Conservation (phyloP, 37 sponge, comb jelly and placozoan species). For the Axinella damicornis region DNA sequence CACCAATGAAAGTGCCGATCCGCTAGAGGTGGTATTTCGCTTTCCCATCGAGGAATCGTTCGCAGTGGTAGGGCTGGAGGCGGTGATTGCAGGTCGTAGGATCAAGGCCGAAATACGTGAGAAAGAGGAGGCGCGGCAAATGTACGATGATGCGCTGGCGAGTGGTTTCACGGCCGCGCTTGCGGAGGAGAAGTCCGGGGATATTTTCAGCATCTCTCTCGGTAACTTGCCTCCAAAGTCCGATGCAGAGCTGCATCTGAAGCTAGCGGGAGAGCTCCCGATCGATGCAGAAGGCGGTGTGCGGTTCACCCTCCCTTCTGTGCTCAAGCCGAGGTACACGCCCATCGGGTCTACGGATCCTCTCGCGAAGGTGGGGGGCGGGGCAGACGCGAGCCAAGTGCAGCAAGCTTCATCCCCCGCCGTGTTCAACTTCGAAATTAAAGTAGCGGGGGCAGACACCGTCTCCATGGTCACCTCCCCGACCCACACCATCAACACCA, state of each 20-base stretch:
- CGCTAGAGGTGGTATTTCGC: conserved; percentile 74
- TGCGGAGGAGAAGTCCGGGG: conserved; percentile 75
- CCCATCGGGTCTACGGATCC: conserved; percentile 32
- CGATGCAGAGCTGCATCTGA: conserved; percentile 63
- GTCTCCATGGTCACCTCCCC: conserved; percentile 59
- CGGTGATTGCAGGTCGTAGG: conserved; percentile 66
- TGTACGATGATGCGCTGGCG: conserved; percentile 79
- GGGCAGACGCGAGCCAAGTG: neutral
- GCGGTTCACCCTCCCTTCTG: conserved; percentile 63
- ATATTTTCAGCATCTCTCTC: conserved; percentile 81
- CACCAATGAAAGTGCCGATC: conserved; percentile 52
- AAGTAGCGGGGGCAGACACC: neutral
- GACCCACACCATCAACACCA: conserved; percentile 39
- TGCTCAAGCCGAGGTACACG: conserved; percentile 64
- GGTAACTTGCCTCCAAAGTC: conserved; percentile 80
- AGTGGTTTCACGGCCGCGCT: conserved; percentile 75
- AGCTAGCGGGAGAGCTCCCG: conserved; percentile 66
- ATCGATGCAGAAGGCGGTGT: conserved; percentile 58
- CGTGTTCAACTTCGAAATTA: conserved; percentile 41
- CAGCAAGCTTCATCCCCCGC: conserved; percentile 19
- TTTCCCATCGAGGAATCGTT: conserved; percentile 77
- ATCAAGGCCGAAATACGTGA: conserved; percentile 70
- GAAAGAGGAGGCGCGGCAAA: conserved; percentile 74
- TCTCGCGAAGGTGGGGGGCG: neutral
- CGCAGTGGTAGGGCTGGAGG: conserved; percentile 79